Evolutionary conservation across 1,140 invertebrate species (phyloP), one percentile per base, ranked within the genome.

Genomic region (Halyomorpha halys): DNA sequence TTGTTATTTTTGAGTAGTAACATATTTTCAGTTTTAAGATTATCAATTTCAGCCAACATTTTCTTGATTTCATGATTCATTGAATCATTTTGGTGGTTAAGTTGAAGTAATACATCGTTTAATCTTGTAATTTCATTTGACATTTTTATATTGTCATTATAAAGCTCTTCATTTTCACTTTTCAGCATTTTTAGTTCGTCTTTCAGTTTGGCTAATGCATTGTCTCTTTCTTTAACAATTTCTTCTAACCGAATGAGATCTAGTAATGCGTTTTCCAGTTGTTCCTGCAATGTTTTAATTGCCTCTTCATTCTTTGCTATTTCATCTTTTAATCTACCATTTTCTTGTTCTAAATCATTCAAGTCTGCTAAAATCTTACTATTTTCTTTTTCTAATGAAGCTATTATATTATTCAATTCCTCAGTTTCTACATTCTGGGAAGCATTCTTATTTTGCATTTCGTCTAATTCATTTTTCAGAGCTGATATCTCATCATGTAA

Each of bases 331-430:
- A n/a, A 13, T 9, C 16, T 53, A 4, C 1, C 8, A 18, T 49
- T 49, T 11, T 21, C 21, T 30, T 63, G 47, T 39, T 63, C 39
- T 30, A 39, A 27, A 1, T 13, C 18, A 16, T 16, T 14, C 16
- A 53, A 19, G 3, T 27, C 21, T 15, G 44, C 27, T 53, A 15
- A 13, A 18, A 63, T 5, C 27, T 27, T 34, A 15, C 23, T 34
- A 8, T 63, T 63, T 23, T 65, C 60, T 25, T 44, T 54, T 44
- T 65, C 49, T 23, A 65, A 34, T 15, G 8, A 53, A 19, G 27
- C 19, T 19, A 54, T 61, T 0, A 18, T n/a, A 19, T 53, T 13
- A n/a, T 53, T 63, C 16, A 54, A 25, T 44, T 54, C 25, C 18
- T 62, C 44, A 2, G 62, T 14, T 59, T 61, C 56, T 16, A 47